These are phyloP conservation scores for Cavia aperea DNA, from an alignment of 2,113 vertebrate species.

Conservation along the genomic window DNA sequence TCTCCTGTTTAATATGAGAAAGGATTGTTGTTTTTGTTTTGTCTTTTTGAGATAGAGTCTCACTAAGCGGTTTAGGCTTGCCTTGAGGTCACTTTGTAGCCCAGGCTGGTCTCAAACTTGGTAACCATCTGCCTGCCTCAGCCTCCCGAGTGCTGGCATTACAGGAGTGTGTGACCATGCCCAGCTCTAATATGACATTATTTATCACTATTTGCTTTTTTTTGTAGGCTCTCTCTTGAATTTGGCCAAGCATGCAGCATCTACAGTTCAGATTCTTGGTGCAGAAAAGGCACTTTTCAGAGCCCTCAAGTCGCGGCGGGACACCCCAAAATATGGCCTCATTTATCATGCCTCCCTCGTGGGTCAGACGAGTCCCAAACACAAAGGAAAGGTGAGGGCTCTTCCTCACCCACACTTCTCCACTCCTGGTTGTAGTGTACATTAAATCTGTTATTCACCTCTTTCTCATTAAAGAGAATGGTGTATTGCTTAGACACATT, in stretches of 20 bases:
- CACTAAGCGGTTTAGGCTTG: no score
- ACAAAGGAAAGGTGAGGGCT: conserved; percentile 91
- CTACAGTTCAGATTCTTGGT: conserved; percentile 96
- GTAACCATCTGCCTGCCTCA: no score
- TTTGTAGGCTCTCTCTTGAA: conserved; percentile 91
- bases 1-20: neutral
- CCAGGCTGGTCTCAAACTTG: no score
- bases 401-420: neutral
- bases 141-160: no score
- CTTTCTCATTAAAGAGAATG: neutral
- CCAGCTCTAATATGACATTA: neutral
- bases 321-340: conserved; percentile 98
- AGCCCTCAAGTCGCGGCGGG: conserved; percentile 91
- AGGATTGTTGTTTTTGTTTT: neutral
- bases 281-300: conserved; percentile 98
- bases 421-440: neutral
- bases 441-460: neutral
- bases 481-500: neutral
- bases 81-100: no score
- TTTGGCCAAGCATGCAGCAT: conserved; percentile 97
- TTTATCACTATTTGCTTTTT: neutral
- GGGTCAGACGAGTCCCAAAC: conserved; percentile 92
- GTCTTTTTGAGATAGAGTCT: no score
- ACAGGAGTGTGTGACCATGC: no score
- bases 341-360: conserved; percentile 98